Base-by-base conservation (phyloP, 2,888 invertebrate species). In the Coelinius sp. region DNA sequence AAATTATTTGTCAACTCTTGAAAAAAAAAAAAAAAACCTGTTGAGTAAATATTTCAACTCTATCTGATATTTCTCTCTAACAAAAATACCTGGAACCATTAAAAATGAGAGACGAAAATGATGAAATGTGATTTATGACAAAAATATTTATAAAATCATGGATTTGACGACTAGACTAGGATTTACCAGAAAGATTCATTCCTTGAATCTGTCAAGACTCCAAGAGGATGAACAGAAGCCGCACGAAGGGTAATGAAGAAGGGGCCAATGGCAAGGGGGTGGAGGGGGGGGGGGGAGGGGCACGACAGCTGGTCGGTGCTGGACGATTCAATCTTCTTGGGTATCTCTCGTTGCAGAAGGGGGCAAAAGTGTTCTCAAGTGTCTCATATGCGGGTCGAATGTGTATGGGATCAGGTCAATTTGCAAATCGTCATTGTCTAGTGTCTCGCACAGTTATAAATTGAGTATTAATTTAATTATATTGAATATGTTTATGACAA, bases 351-450 rank as follows among this genome's bases (percentile, higher is more conserved):
- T n/a, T 62, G 65, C 59, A 62, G 56, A 71, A 68, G 64, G 71
- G 53, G 44, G 53, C 53, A 44, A 75, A 75, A 75, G 76, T 79
- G 78, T 31, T 81, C 80, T 83, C 80, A 77, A 77, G 80, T 81
- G 79, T 83, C 82, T 79, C 56, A 31, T 77, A 83, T 82, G 81
- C 83, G 83, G 82, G 83, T 65, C 68, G 72, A 64, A 68, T n/a
- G 71, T 67, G 56, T 56, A 44, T 44, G 56, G 64, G 53, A 35
- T 53, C 17, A 53, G 59, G 22, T 59, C 59, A 8, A 31, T 35
- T 59, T 35, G 35, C 31, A 27, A 20, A 56, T 20, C 20, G 8
- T 17, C 14, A 31, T 59, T 59, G 56, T 56, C 25, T 25, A 56
- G 27, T 56, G 17, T 20, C 59, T 49, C 20, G 17, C n/a, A n/a